Percentiles rank a stretch among this genome's conserved stretches.
phyloP scores from a whole-genome alignment of 2,888 invertebrate species.

The Platynereis dumerilii region DNA sequence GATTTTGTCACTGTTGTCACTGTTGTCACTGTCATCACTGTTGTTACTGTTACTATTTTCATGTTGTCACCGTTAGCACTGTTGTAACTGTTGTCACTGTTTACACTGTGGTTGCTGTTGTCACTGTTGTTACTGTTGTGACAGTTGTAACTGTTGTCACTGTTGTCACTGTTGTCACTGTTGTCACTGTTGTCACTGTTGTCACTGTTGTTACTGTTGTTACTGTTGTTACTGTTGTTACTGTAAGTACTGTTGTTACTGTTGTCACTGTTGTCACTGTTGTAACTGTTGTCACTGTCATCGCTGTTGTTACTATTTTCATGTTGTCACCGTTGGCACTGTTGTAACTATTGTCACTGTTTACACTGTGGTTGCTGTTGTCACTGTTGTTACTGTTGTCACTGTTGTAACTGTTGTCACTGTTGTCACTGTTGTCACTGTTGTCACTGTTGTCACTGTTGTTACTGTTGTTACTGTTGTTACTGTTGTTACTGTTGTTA shows the following conservation, averaged over 20 bases:
- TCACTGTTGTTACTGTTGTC: neutral
- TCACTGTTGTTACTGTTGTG: neutral
- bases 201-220: constrained; percentile 2
- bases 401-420: constrained; percentile 10
- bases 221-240: neutral
- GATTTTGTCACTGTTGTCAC: neutral
- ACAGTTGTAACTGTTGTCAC: constrained; percentile 10
- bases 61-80: neutral
- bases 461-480: constrained; percentile 2
- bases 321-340: neutral
- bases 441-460: constrained; percentile 5
- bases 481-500: neutral
- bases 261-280: neutral
- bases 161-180: constrained; percentile 3
- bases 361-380: constrained; percentile 3
- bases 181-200: constrained; percentile 5
- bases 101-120: constrained; percentile 3
- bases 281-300: neutral
- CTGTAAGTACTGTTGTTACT: neutral
- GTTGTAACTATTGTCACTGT: neutral
- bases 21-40: constrained; percentile 9
- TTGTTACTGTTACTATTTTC: constrained; percentile 11
- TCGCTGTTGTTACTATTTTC: neutral
- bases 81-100: neutral
- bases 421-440: constrained; percentile 3